Percentiles rank a stretch among this genome's conserved stretches.
These are phyloP conservation scores for Bradysia coprophila DNA, from an alignment of 1,140 invertebrate species.

Conservation along the genomic window DNA sequence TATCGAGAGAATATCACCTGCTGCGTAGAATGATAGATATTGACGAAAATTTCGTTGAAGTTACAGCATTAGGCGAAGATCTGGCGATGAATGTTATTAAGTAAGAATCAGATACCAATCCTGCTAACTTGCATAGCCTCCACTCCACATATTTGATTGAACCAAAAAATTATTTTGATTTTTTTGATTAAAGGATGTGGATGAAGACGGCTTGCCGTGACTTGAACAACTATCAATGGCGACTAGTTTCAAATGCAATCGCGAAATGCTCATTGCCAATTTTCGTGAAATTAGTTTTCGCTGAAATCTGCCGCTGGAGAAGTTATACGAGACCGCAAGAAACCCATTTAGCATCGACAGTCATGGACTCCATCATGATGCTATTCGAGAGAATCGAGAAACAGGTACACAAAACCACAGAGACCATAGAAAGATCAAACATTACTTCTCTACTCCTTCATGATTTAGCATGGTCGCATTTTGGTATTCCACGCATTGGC, in stretches of 20 bases:
- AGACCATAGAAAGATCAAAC: too few relatives aligned
- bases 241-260: slow-evolving; percentile 82
- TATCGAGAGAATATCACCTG: slow-evolving; percentile 71
- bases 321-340: slow-evolving; percentile 89
- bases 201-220: slow-evolving; percentile 80
- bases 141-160: too few relatives aligned
- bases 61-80: slow-evolving; percentile 77
- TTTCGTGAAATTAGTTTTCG: slow-evolving; percentile 93
- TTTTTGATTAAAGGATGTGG: slow-evolving; percentile 51
- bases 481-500: slow-evolving; percentile 85
- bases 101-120: too few relatives aligned
- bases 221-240: slow-evolving; percentile 84
- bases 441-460: not conserved
- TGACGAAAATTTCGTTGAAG: slow-evolving; percentile 84
- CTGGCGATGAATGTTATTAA: slow-evolving; percentile 85
- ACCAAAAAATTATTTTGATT: not conserved
- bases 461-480: slow-evolving; percentile 61
- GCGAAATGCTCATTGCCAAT: slow-evolving; percentile 88
- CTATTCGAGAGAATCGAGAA: slow-evolving; percentile 88
- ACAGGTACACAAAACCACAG: slow-evolving; percentile 46
- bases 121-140: too few relatives aligned
- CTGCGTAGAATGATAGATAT: slow-evolving; percentile 77
- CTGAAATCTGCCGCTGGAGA: slow-evolving; percentile 90
- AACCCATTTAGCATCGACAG: slow-evolving; percentile 79
- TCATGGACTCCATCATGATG: slow-evolving; percentile 97